Evolutionary conservation across 2,888 invertebrate species (phyloP), one percentile per base, ranked within the genome.

Genomic region (Merodon equestris): DNA sequence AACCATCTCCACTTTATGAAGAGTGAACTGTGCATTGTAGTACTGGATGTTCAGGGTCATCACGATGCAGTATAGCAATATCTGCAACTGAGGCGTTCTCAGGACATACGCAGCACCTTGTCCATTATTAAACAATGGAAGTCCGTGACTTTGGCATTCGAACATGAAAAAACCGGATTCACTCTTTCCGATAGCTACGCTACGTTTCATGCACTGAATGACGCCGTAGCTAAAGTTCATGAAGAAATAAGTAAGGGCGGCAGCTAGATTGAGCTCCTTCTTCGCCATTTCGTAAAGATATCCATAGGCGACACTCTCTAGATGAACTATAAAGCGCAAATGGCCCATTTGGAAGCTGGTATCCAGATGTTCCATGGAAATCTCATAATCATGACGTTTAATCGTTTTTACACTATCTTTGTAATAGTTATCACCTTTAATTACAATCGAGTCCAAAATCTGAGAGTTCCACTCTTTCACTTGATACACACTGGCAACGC

Each of bases 151-250:
- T 86, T 92, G 92, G 82, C 92, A 92, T 83, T 93, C 93, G 84
- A 91, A 93, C 92, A 93, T 91, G 82, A 92, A 93, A 84, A 92
- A 93, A 10, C 93, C 93, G 12, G 86, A 84, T 14, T 86, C 85
- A 77, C 84, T 83, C 63, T 84, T 90, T 1, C 92, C 92, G 82
- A 92, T 91, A 9, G 91, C 90, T 75, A 91, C 85, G 54, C 91
- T 91, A 64, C 91, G 91, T 10, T 86, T 86, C 0, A 90, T 90
- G 76, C 91, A 91, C 57, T 91, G 90, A 48, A 92, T 85, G 54
- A 93, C 88, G 5, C 93, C 93, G 40, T 89, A 89, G 4, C 86
- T 86, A 76, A 90, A 86, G 45, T 90, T 90, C 77, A 90, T 90
- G 47, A 93, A 93, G 82, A 93, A 93, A 84, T 91, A 92, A 72